These are phyloP conservation scores for Setipinna tenuifilis DNA, from an alignment of 2,797 vertebrate genomes.

Conservation along the genomic window DNA sequence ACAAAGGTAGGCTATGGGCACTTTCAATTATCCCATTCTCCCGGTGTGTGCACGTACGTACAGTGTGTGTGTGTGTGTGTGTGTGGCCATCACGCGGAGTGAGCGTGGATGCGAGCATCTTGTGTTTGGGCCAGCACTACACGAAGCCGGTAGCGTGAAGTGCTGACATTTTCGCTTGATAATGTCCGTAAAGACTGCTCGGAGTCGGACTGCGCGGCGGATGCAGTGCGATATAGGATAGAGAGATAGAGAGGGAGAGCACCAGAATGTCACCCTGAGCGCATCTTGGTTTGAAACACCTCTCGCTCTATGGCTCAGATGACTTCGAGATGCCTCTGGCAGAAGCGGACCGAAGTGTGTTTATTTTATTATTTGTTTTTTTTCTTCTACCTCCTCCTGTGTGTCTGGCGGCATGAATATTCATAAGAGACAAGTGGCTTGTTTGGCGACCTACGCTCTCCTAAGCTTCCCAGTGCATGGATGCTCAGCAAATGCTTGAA, in stretches of 20 bases:
- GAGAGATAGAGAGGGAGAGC: not conserved
- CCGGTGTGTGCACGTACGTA: not conserved
- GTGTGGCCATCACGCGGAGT: not conserved
- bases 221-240: conserved; percentile 7
- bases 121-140: not conserved
- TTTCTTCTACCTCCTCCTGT: not conserved
- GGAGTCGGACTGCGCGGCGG: conserved; percentile 25
- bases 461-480: conserved; percentile 16
- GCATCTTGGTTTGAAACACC: conserved; percentile 39
- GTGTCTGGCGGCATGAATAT: conserved; percentile 34
- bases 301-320: not conserved
- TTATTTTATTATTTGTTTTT: not conserved
- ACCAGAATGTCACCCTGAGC: conserved; percentile 29
- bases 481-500: not conserved
- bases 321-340: conserved; percentile 12
- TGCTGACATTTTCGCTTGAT: conserved; percentile 43
- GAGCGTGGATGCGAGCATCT: not conserved
- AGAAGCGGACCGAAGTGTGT: conserved; percentile 35
- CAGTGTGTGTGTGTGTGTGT: not conserved
- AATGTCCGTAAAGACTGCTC: conserved; percentile 29
- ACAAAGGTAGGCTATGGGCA: conserved; percentile 92
- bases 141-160: not conserved
- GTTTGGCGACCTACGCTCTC: conserved; percentile 31
- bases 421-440: conserved; percentile 31
- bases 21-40: conserved; percentile 55